Percentiles rank a stretch among this genome's conserved stretches.
phyloP scores from a whole-genome alignment of 2,797 vertebrate genomes.

The Smutsia temminckii region DNA sequence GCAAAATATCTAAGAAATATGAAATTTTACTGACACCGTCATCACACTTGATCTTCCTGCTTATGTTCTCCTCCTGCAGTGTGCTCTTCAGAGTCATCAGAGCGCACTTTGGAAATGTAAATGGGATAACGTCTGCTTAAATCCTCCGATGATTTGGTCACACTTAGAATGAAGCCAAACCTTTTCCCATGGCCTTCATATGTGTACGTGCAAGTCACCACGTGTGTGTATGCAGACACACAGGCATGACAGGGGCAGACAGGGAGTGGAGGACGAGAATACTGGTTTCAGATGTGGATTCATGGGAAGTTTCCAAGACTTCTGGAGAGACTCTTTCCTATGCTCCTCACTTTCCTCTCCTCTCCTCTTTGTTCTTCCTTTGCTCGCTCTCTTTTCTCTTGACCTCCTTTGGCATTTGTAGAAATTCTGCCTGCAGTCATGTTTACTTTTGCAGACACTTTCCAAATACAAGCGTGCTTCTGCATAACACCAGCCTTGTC shows the following conservation, averaged over 20 bases:
- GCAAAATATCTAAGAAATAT: neutral
- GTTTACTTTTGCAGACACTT: neutral
- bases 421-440: neutral
- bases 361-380: neutral
- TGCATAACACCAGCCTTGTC: neutral
- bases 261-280: neutral
- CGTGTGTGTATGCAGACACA: rapidly evolving
- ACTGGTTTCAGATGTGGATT: neutral
- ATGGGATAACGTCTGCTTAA: neutral
- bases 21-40: neutral
- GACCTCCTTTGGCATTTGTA: neutral
- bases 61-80: neutral
- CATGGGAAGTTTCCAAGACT: neutral
- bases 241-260: neutral
- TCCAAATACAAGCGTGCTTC: neutral
- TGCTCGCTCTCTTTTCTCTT: neutral
- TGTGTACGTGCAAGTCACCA: too few species aligned
- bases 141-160: neutral
- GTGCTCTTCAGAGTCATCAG: neutral
- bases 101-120: neutral
- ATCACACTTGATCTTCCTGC: neutral
- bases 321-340: neutral
- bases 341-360: neutral
- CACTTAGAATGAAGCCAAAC: neutral
- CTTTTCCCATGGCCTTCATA: neutral